Evolutionary conservation across 2,113 vertebrate species (phyloP).

Genomic region (Pangasianodon hypophthalmus): DNA sequence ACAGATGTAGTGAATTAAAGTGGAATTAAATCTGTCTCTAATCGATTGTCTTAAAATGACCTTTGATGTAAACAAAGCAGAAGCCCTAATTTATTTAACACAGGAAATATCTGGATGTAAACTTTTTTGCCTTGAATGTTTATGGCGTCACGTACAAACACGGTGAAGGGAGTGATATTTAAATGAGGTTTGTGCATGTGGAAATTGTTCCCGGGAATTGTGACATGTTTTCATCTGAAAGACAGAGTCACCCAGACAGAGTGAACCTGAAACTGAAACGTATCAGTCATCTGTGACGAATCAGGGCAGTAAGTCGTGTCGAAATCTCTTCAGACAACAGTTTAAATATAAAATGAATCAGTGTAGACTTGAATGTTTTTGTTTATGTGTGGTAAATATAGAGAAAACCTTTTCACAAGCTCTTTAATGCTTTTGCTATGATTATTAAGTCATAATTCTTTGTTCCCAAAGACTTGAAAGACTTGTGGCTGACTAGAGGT

Average conservation of each 20-base stretch:
- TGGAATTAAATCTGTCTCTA: not conserved
- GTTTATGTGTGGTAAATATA: not conserved
- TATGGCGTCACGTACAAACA: too few relatives aligned
- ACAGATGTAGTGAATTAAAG: not conserved
- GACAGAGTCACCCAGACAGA: not conserved
- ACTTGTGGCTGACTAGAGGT: not conserved
- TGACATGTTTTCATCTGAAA: not conserved
- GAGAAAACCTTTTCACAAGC: not conserved
- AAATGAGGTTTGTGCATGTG: not conserved
- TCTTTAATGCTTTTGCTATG: too few relatives aligned
- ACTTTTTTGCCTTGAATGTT: too few relatives aligned
- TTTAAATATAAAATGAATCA: not conserved
- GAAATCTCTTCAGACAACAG: not conserved
- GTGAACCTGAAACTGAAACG: not conserved
- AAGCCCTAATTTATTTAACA: too few relatives aligned
- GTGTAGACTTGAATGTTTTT: not conserved
- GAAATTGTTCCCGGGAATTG: not conserved
- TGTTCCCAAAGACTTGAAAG: not conserved
- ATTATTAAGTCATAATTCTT: not conserved
- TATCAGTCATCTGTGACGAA: not conserved
- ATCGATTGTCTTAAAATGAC: not conserved
- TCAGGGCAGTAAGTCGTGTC: not conserved
- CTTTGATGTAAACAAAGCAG: too few relatives aligned
- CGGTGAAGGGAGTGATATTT: not conserved
- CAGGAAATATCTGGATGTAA: too few relatives aligned